Base-by-base conservation (phyloP, 2,113 vertebrate species). In the Macaca nemestrina region DNA sequence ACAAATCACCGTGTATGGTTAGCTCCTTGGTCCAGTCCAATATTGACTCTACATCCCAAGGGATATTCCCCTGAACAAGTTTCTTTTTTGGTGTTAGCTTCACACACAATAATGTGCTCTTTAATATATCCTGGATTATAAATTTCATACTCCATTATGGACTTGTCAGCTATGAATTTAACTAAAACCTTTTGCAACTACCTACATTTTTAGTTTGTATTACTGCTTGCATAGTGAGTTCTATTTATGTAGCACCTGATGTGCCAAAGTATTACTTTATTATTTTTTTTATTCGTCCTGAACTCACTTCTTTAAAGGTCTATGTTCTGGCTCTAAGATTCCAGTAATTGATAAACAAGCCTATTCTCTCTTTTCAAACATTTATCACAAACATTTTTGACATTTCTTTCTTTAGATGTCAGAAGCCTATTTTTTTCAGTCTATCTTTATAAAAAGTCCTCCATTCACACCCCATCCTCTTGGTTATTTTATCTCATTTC, bases 401-500 rank as follows among this genome's bases (percentile, higher is more conserved):
- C 35, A 70, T 90, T 96, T 97, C 10, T 84, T 79, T 92, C 89
- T 45, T 45, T 35, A 79, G 52, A n/a, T 83, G 23, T 79, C 25
- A 93, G 30, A 94, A 76, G 18, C 2, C 8, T 80, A 10, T 81
- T 48, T 95, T 61, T 94, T 94, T 70, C 8, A 85, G 18, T 79
- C 25, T 30, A 57, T 43, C 13, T 30, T 84, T 94, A 82, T 14
- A 20, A 30, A 76, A 30, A 76, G 20, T 14, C 38, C 9, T 90
- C 35, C 38, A 80, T 72, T 94, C 23, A 52, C 4, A n/a, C 0
- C 3, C 25, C 30, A 88, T 43, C 5, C 5, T 79, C 18, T 79
- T 95, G 22, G 22, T 76, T 84, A 75, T 93, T 73, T 88, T 92
- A 64, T 78, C 20, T 92, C 8, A 94, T 30, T 81, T 95, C 43